phyloP scores from a whole-genome alignment of 1,140 invertebrate species.

The Zaprionus lachaisei region DNA sequence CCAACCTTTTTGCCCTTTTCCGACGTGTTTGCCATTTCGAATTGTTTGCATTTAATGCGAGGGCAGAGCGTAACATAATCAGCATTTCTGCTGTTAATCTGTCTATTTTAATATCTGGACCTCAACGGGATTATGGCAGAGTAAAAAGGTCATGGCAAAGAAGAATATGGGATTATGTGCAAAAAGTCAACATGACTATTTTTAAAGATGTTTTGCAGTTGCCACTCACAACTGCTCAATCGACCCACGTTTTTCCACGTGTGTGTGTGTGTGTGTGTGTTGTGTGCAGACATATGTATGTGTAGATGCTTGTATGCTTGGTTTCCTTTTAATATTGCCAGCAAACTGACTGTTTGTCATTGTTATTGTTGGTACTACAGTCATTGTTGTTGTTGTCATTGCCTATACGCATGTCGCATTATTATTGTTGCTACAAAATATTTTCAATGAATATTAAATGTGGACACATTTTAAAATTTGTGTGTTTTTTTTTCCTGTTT shows the following conservation, averaged over 20 bases:
- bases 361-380: conserved; percentile 7
- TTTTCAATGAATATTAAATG: conserved; percentile 79
- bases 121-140: not conserved
- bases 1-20: conserved; percentile 44
- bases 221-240: not conserved
- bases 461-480: conserved; percentile 60
- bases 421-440: conserved; percentile 75
- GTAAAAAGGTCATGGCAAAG: not conserved
- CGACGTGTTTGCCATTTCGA: conserved; percentile 48
- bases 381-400: conserved; percentile 12
- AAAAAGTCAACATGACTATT: not conserved
- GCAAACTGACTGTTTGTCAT: conserved; percentile 13
- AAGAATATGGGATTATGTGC: not conserved
- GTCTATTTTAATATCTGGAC: not conserved
- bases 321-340: conserved; percentile 35
- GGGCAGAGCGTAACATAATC: not conserved
- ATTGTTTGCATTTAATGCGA: conserved; percentile 28
- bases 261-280: no score
- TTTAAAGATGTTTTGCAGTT: not conserved
- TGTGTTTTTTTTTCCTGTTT: conserved; percentile 35
- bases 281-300: conserved; percentile 3
- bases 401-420: conserved; percentile 46
- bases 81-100: not conserved
- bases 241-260: not conserved
- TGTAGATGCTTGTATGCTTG: conserved; percentile 9